These are phyloP conservation scores for Luperina nickerlii DNA, from an alignment of 2,888 invertebrate genomes.

Conservation along the genomic window DNA sequence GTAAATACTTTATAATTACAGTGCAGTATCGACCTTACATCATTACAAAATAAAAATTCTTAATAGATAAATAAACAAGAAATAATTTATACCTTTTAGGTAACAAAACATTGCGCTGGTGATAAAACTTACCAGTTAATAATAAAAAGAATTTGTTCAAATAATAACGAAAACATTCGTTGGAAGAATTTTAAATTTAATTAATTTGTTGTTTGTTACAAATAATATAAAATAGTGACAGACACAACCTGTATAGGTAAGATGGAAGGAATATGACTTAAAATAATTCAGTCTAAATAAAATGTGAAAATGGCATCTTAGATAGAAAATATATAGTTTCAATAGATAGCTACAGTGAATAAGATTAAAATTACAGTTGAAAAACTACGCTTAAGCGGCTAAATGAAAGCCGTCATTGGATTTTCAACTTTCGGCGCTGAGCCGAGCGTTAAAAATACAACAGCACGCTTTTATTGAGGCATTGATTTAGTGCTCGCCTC, in stretches of 20 bases:
- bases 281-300: slow-evolving; percentile 61
- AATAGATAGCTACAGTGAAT: background rate
- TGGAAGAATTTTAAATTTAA: slow-evolving; percentile 24
- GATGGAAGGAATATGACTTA: slow-evolving; percentile 34
- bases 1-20: background rate
- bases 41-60: slow-evolving; percentile 10
- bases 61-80: slow-evolving; percentile 40
- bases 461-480: background rate
- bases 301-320: slow-evolving; percentile 62
- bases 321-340: slow-evolving; percentile 18
- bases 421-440: background rate
- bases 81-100: slow-evolving; percentile 71
- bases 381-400: background rate
- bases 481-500: background rate
- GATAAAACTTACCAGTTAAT: slow-evolving; percentile 50
- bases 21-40: slow-evolving; percentile 47
- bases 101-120: slow-evolving; percentile 59
- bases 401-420: background rate
- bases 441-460: background rate
- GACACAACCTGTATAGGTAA: slow-evolving; percentile 1
- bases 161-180: slow-evolving; percentile 45
- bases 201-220: slow-evolving; percentile 1
- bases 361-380: background rate
- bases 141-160: slow-evolving; percentile 43
- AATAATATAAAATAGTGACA: background rate